Evolutionary conservation across 2,797 vertebrate species (phyloP), one percentile per base, ranked within the genome.

Genomic region (Chrysocyon brachyurus): DNA sequence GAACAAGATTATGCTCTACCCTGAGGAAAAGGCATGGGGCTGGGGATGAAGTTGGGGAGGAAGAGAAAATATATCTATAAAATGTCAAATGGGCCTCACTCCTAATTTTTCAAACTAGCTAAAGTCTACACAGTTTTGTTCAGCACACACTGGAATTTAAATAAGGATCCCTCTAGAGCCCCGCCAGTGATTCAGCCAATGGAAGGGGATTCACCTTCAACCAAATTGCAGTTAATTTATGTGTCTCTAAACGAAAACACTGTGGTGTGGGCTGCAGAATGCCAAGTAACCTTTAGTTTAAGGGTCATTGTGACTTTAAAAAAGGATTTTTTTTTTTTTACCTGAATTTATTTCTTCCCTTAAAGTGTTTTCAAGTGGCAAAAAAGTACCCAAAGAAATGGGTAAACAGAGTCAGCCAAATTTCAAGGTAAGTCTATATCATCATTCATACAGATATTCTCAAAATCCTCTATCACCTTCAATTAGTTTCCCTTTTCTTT

Each of bases 1-100:
- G 95, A 96, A 96, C 22, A 5, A 90, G 97, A 97, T 95, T 97
- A 95, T n/a, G 81, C 93, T 97, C 93, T 82, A 70, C 61, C 86
- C 83, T 36, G 22, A 96, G 87, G 33, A 70, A 97, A 96, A 61
- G 40, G 68, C 64, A 5, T 4, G 49, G 61, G 56, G 33, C 84
- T 49, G 40, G 22, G 46, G 59, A 22, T 0, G 2, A 49, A 36
- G 57, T 24, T 54, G 49, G 46, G 54, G 54, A 85, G n/a, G 64
- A 79, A 70, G 86, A 98, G 49, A 94, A 96, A 96, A 95, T 63
- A 88, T 90, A 90, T 4, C 84, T 90, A 93, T 68, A 87, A 97
- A 78, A 94, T 85, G 88, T 96, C 78, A 87, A 64, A 87, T 61
- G 92, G 72, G 77, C 78, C 63, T 93, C 87, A 46, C 56, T 91